A percentile compares a stretch with the other conserved stretches of the same genome.
Conservation (phyloP, 1,140 invertebrate species). For the Acromyrmex heyeri region DNA sequence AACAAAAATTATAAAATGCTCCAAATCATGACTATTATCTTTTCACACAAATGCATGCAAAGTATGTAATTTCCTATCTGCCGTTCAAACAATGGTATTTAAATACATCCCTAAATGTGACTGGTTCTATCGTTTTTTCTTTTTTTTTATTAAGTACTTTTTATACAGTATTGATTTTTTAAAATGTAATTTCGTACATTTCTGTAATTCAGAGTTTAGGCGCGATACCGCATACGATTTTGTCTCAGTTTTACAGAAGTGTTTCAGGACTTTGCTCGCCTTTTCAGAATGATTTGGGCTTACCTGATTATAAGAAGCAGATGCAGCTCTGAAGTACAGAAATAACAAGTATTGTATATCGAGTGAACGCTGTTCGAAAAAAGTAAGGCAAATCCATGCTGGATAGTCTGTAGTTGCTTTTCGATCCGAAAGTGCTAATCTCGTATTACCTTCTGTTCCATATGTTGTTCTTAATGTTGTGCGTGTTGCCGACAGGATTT, state of each 20-base stretch:
- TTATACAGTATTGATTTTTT: neutral
- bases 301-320: slow-evolving; percentile 50
- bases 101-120: slow-evolving; percentile 2
- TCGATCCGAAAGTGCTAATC: slow-evolving; percentile 40
- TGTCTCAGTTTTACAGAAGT: neutral
- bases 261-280: slow-evolving; percentile 12
- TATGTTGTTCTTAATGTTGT: slow-evolving; percentile 64
- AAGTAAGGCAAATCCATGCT: slow-evolving; percentile 57
- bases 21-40: neutral
- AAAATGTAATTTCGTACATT: slow-evolving; percentile 24
- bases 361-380: slow-evolving; percentile 54
- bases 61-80: slow-evolving; percentile 48
- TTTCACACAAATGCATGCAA: slow-evolving; percentile 62
- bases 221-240: slow-evolving; percentile 7
- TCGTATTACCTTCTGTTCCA: slow-evolving; percentile 76
- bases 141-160: neutral
- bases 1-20: slow-evolving; percentile 14
- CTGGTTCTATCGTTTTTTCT: neutral
- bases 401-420: slow-evolving; percentile 43
- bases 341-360: slow-evolving; percentile 58
- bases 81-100: slow-evolving; percentile 41
- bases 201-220: slow-evolving; percentile 62
- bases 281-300: slow-evolving; percentile 32
- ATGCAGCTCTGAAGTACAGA: slow-evolving; percentile 76
- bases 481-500: slow-evolving; percentile 51